Evolutionary conservation across 2,113 vertebrate species (phyloP), one percentile per base, ranked within the genome.

Genomic region (Cisticola juncidis): DNA sequence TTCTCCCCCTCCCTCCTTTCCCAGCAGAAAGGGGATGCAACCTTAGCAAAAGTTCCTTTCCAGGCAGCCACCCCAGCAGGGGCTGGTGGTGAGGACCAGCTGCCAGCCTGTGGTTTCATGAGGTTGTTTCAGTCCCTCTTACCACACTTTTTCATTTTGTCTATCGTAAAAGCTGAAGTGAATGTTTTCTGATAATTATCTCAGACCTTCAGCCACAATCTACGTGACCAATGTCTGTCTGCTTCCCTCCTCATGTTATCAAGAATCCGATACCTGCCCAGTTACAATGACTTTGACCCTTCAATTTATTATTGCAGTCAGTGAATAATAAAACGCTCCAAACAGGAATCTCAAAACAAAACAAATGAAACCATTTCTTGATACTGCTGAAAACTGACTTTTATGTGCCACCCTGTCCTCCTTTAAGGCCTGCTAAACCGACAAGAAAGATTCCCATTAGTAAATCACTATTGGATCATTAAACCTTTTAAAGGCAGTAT

Each of bases 401-500:
- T 92, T 95, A 71, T 84, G 72, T 86, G 85, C 57, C 10, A 26
- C 71, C 81, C 42, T 87, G 58, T 81, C 64, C 62, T 56, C 38
- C 90, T 76, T 69, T 79, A 85, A 91, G 70, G 80, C 76, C 86
- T 78, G 79, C 56, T 95, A 95, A 89, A 92, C 57, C 12, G 38
- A 50, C 53, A 81, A 93, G 73, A 97, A 96, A 97, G 97, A 97
- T 97, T 98, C 96, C 96, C 96, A 87, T 97, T 94, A 97, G 94
- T 97, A 97, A 97, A 97, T 97, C 97, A 97, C 93, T 88, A 92
- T 97, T 98, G 98, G 97, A 94, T 96, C 96, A 97, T 97, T 98
- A 97, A 98, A 98, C 86, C 84, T 98, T 96, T 96, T 95, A 93
- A 96, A 97, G 92, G 95, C 96, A 94, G 94, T 97, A 90, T 96